phyloP scores from a whole-genome alignment of 2,888 invertebrate genomes.

The Synanthedon vespiformis region DNA sequence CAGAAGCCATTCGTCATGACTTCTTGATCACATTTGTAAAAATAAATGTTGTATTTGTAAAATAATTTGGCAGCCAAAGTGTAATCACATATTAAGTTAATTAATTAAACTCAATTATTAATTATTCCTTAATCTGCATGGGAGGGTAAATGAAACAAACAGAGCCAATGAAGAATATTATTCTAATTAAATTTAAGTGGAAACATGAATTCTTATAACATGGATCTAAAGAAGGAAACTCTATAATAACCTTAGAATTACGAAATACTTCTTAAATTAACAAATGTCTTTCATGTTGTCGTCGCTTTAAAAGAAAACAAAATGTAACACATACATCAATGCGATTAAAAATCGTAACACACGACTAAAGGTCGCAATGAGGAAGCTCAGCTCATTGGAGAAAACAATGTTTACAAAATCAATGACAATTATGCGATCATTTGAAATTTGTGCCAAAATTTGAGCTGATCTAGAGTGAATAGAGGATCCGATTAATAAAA shows the following conservation, averaged over 20 bases:
- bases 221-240: constrained; percentile 69
- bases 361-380: constrained; percentile 22
- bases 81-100: no score
- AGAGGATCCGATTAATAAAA: constrained; percentile 11
- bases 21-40: no score
- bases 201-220: constrained; percentile 70
- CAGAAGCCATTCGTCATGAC: no score
- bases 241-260: constrained; percentile 64
- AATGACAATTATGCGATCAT: constrained; percentile 22
- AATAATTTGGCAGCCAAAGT: no score
- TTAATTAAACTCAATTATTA: no score
- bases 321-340: constrained; percentile 13
- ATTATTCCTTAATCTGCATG: no score
- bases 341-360: constrained; percentile 28
- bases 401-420: constrained; percentile 3
- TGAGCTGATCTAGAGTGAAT: constrained; percentile 16
- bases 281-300: constrained; percentile 64
- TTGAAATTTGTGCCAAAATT: constrained; percentile 29
- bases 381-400: constrained; percentile 20
- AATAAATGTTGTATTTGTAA: no score
- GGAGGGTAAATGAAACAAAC: constrained; percentile 35
- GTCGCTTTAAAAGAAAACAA: constrained; percentile 32
- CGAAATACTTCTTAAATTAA: constrained; percentile 65
- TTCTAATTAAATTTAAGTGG: constrained; percentile 69
- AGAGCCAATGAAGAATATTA: constrained; percentile 62